phyloP scores from a whole-genome alignment of 1,140 invertebrate species.

The Drusus annulatus region DNA sequence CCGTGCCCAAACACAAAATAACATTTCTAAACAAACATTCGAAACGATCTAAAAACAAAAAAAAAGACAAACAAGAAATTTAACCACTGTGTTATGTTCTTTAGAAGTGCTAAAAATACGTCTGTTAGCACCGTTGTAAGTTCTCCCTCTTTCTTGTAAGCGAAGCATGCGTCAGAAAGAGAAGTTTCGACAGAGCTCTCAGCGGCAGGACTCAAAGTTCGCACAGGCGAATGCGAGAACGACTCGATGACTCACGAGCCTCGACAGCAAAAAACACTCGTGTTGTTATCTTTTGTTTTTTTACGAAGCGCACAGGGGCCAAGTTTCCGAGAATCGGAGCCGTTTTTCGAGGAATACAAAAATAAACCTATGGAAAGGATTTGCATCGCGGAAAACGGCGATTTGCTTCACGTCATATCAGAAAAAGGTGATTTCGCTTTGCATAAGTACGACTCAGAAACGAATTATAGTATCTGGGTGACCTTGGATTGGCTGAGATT shows the following conservation, averaged over 20 bases:
- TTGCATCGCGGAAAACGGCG: conserved; percentile 3
- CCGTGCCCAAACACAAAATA: too few species aligned
- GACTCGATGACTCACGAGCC: neutral
- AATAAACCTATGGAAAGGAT: conserved; percentile 8
- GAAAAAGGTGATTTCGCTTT: conserved; percentile 24
- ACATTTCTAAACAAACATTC: too few species aligned
- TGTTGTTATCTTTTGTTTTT: conserved; percentile 9
- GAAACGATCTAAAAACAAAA: too few species aligned
- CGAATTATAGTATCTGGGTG: conserved; percentile 30
- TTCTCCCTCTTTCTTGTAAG: too few species aligned
- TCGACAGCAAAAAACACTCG: neutral
- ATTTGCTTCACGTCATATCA: neutral
- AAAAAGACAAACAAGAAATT: too few species aligned
- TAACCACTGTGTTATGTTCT: too few species aligned
- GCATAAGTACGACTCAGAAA: neutral
- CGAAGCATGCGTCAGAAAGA: too few species aligned
- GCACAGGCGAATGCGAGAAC: neutral
- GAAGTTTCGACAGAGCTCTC: too few species aligned
- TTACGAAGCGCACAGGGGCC: neutral
- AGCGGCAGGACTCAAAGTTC: too few species aligned
- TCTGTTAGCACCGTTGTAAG: too few species aligned
- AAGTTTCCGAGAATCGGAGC: conserved; percentile 20
- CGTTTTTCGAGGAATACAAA: conserved; percentile 14
- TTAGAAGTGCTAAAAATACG: too few species aligned
- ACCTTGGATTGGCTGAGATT: conserved; percentile 21